Evolutionary conservation across 1,140 invertebrate genomes (phyloP), one percentile per base, ranked within the genome.

Genomic region (Drosophila sp.): DNA sequence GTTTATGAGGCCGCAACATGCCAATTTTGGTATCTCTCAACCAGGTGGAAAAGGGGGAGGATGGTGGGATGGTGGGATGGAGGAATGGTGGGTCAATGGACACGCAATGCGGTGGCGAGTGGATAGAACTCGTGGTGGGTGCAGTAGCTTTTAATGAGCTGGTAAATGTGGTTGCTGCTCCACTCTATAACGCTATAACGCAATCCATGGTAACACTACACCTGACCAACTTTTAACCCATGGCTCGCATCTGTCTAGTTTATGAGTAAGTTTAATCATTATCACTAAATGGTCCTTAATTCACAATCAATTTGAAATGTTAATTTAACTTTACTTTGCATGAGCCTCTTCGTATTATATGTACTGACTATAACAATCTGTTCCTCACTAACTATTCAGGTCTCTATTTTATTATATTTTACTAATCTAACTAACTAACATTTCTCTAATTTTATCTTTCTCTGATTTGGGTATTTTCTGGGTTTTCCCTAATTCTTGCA

Each of bases 81-180:
- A 9, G 51, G 51, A 18, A 25, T 25, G 29, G 9, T 62, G 59
- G 36, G 59, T 51, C 83, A 87, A 64, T 78, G 72, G 41, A 87
- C 82, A 87, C 78, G 82, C 82, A 82, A 82, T 62, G 70, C 63
- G 41, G 79, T 2, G 25, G 58, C 63, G 61, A 56, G 32, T 43
- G 38, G n/a, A 25, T 8, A 27, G 16, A 21, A 40, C 66, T 54
- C 56, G 62, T 73, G 62, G 83, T 89, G 79, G 83, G 80, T 89
- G 79, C 77, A 87, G 74, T 73, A 50, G 76, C 77, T 89, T 89
- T 89, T 89, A 89, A 89, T 89, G 84, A 89, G 84, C 83, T 83
- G 72, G 71, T 64, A 83, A 82, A 62, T 69, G 56, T 50, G 71
- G 13, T 16, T 36, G 40, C 4, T 61, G 63, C 40, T 65, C 8